Evolutionary conservation across 2,888 invertebrate species (phyloP).

Genomic region (Agrilus biguttatus): DNA sequence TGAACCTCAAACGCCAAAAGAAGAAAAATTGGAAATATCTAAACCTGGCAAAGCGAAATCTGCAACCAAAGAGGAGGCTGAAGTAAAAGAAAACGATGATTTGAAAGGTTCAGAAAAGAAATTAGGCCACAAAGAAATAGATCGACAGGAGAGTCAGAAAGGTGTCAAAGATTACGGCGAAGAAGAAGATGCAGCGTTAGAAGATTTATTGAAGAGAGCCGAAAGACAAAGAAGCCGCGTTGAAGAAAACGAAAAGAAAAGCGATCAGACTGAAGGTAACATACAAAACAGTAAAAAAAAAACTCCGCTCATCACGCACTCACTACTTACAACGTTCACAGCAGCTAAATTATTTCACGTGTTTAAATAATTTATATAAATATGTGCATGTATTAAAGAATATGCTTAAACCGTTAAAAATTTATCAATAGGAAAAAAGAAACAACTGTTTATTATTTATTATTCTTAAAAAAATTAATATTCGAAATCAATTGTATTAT

Average conservation of each 20-base stretch:
- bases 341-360: too few species aligned
- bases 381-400: too few species aligned
- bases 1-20: slow-evolving; percentile 11
- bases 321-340: too few species aligned
- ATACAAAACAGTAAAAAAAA: slow-evolving; percentile 5
- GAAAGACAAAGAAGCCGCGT: slow-evolving; percentile 55
- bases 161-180: slow-evolving; percentile 28
- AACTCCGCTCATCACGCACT: too few species aligned
- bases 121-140: slow-evolving; percentile 3
- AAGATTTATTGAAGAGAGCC: slow-evolving; percentile 48
- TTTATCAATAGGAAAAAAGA: too few species aligned
- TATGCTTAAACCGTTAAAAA: too few species aligned
- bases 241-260: slow-evolving; percentile 51
- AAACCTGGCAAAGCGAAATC: slow-evolving; percentile 13
- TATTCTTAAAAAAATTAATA: too few species aligned
- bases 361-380: too few species aligned
- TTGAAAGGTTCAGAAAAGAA: slow-evolving; percentile 10
- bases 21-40: slow-evolving; percentile 10
- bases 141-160: slow-evolving; percentile 17
- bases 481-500: too few species aligned
- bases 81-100: slow-evolving; percentile 11
- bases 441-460: too few species aligned
- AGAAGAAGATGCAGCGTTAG: slow-evolving; percentile 42
- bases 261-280: slow-evolving; percentile 28
- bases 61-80: slow-evolving; percentile 14